Evolutionary conservation across 2,888 invertebrate genomes (phyloP), one percentile per base, ranked within the genome.

Genomic region (Diaperis boleti): DNA sequence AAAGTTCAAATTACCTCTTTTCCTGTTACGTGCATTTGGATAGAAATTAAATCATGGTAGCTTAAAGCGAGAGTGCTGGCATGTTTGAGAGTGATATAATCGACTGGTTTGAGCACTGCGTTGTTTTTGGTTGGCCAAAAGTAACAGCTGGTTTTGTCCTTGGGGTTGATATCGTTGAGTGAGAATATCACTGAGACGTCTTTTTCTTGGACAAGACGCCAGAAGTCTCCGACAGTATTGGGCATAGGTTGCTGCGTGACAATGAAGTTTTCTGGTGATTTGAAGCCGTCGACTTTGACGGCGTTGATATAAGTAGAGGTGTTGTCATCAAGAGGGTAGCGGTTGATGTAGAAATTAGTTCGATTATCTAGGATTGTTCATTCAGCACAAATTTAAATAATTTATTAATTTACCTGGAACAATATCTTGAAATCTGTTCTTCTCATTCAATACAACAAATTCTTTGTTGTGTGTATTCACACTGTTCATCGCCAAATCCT

Each of bases 261-360:
- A 3, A 84, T 76, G 55, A 79, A 83, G 61, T 80, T 79, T 59
- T 78, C 77, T 4, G 69, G 70, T 17, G 55, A 76, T 29, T 77
- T 74, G 66, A 76, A 77, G 59, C 75, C 81, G 56, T 82, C 81
- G 1, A 83, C 82, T 60, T 72, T 72, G 6, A 82, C 79, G 0
- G 83, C 84, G 44, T 83, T 82, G 14, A 84, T 81, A 66, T 83
- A 84, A 50, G 79, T 78, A 11, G 83, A 82, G 20, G 76, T 69
- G 22, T 73, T 76, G 45, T 83, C 82, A 1, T 72, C 59, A 0
- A 59, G 13, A 1, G 82, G 79, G 56, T 78, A 79, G 62, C 80
- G 77, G 2, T 77, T 69, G 10, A 84, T 69, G 60, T 74, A 80
- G n/a, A 83, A 67, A 50, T 78, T 70, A 26, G 76, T 76, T 11